These are phyloP conservation scores for Ardeotis arabs DNA, from an alignment of 2,113 vertebrate species.

Conservation along the genomic window DNA sequence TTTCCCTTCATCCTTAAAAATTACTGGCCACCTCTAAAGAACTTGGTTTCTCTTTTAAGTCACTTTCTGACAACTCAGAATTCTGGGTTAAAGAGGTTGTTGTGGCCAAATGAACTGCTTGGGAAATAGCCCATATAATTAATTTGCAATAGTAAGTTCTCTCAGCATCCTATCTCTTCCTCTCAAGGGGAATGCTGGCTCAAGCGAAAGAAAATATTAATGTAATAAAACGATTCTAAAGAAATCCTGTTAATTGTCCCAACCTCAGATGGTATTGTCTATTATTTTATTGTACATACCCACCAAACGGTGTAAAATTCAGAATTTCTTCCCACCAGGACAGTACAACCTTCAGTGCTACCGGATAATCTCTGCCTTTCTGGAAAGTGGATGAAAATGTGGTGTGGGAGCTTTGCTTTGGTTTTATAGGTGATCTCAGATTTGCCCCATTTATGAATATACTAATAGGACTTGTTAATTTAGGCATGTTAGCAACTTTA, in stretches of 20 bases:
- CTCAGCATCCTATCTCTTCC: conserved; percentile 45
- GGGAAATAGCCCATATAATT: conserved; percentile 46
- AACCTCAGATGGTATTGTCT: not conserved
- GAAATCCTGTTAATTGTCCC: conserved; percentile 40
- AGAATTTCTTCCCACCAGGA: not conserved
- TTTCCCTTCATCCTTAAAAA: conserved; percentile 25
- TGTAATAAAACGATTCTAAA: conserved; percentile 39
- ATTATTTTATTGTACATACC: not conserved
- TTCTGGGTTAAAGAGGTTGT: conserved; percentile 37
- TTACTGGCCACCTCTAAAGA: conserved; percentile 27
- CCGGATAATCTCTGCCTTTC: not conserved
- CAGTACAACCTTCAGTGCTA: not conserved
- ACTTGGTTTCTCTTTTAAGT: conserved; percentile 3
- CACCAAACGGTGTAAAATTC: conserved; percentile 31
- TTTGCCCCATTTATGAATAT: not conserved
- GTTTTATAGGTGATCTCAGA: not conserved
- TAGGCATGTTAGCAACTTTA: not conserved
- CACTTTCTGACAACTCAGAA: conserved; percentile 2
- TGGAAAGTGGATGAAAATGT: not conserved
- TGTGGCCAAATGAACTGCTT: conserved; percentile 36
- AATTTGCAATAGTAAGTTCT: conserved; percentile 37
- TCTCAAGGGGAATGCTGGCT: conserved; percentile 28
- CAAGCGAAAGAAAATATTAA: conserved; percentile 44
- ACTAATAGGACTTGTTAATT: not conserved
- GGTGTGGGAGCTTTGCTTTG: not conserved